Evolutionary conservation across 2,888 invertebrate species (phyloP), one percentile per base, ranked within the genome.

Genomic region (Latheticus oryzae): DNA sequence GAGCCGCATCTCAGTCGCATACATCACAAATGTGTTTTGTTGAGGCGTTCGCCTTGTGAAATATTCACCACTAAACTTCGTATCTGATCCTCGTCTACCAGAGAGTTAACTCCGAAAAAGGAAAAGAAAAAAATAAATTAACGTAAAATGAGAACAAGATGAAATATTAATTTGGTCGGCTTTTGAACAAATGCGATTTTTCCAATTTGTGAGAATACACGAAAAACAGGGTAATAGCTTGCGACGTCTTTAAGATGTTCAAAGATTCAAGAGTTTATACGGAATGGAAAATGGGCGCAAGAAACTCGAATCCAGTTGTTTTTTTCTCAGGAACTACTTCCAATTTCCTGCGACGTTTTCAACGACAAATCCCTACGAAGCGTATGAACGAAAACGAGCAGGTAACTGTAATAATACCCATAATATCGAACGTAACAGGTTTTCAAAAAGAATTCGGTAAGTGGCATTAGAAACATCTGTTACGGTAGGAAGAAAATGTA

Each of bases 381-480:
- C 42, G 42, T 42, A 26, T 42, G 42, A 11, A 42, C 42, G 42
- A 42, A 42, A 45, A 45, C 45, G 45, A 45, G 21, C 30, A 45
- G 45, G 45, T 45, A 45, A 45, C 45, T 45, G 45, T 45, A 45
- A 45, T 45, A 45, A 45, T 45, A 45, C 45, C 45, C 43, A 13
- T 45, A 45, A 45, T 19, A 45, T 45, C 16, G 45, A 45, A 42
- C 9, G 45, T 45, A 45, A 45, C n/a, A n/a, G 16, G 26, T 26
- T 16, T 35, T 37, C 17, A 24, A 35, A 47, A 54, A 54, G 47
- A 54, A 54, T 54, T 54, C 37, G 38, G 45, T 54, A 51, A 51
- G 35, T 51, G 51, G 42, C 56, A 56, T 58, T 58, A 58, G 28
- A 26, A 32, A 53, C 58, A 58, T 40, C 53, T 58, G 58, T 30